phyloP scores from a whole-genome alignment of 2,888 invertebrate genomes.

The Eilema depressum region DNA sequence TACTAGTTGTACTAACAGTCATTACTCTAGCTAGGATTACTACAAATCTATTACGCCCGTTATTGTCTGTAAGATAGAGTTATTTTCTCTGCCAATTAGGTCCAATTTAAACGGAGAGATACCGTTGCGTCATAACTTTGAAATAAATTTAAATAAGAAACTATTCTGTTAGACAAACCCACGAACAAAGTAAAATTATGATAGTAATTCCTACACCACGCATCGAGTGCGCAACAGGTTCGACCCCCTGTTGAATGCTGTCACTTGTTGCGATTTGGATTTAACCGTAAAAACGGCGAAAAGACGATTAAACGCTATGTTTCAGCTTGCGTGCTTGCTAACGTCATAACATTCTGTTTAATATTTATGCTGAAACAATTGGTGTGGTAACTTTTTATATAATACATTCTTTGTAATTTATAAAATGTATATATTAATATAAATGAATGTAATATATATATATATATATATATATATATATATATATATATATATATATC shows the following conservation, averaged over 20 bases:
- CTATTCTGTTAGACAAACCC: background rate
- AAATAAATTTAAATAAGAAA: background rate
- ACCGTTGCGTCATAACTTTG: background rate
- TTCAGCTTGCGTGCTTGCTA: no score
- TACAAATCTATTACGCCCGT: background rate
- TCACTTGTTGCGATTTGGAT: background rate
- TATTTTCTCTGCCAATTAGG: background rate
- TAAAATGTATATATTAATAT: no score
- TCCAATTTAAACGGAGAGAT: no score
- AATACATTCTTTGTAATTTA: no score
- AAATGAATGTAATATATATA: no score
- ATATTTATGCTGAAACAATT: background rate
- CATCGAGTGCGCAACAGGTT: background rate
- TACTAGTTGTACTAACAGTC: no score
- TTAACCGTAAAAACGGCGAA: background rate
- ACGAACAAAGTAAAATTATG: background rate
- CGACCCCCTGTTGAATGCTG: background rate
- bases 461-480: no score
- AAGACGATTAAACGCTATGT: background rate
- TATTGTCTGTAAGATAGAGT: background rate
- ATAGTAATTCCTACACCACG: background rate
- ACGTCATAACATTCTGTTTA: background rate
- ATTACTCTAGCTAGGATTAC: no score
- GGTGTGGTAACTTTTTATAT: background rate
- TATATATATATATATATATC: no score